Percentiles rank a stretch among this genome's conserved stretches.
These are phyloP conservation scores for Agrochola macilenta DNA, from an alignment of 2,888 invertebrate species.

Conservation along the genomic window DNA sequence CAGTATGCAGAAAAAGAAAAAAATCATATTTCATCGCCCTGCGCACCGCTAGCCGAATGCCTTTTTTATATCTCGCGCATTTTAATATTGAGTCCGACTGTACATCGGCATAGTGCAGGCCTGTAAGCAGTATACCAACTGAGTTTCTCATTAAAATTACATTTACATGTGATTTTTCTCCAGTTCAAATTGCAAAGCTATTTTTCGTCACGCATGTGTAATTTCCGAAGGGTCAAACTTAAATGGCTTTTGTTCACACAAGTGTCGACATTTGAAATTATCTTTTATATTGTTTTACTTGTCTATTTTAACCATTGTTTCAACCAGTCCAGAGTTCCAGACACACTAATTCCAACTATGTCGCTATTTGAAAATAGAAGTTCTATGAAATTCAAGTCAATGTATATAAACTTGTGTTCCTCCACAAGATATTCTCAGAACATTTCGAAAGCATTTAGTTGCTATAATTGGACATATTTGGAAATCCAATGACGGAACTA, in stretches of 20 bases:
- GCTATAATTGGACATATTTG: conserved; percentile 25
- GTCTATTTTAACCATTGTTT: background rate
- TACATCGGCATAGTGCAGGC: conserved; percentile 5
- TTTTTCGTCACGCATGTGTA: background rate
- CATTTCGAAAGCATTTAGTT: background rate
- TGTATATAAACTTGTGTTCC: conserved; percentile 4
- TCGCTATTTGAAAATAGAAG: background rate
- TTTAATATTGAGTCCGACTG: conserved; percentile 52
- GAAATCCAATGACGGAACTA: conserved; percentile 3
- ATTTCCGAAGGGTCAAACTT: background rate
- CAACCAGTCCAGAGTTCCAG: background rate
- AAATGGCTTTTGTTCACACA: background rate
- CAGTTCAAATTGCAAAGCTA: background rate
- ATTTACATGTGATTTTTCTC: background rate
- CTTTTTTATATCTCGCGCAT: conserved; percentile 39
- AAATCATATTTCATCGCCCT: conserved; percentile 53
- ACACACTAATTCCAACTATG: background rate
- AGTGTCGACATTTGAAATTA: background rate
- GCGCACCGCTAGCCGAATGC: conserved; percentile 31
- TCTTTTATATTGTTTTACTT: background rate
- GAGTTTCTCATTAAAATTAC: background rate
- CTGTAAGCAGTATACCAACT: conserved; percentile 13
- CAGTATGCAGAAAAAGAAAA: conserved; percentile 45
- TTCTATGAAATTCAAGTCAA: background rate
- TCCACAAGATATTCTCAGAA: background rate